Evolutionary conservation across 2,113 vertebrate genomes (phyloP).

Genomic region (Megatriorchis doriae): DNA sequence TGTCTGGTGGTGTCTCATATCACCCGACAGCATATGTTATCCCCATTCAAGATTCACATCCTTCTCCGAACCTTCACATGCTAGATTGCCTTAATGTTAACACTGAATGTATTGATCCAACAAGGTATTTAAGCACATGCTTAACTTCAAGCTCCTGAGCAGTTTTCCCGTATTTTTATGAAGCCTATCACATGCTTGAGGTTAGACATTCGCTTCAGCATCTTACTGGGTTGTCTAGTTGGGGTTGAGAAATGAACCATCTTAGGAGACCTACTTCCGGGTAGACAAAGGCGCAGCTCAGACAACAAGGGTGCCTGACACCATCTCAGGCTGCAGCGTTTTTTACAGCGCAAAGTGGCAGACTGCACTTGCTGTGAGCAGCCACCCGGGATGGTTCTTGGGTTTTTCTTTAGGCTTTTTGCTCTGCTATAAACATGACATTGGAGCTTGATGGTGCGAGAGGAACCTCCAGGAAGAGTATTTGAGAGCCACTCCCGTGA

Average conservation of each 20-base stretch:
- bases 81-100: neutral
- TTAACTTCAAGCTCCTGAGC: neutral
- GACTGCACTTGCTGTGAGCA: accelerated
- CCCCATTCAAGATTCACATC: neutral
- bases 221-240: neutral
- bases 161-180: neutral
- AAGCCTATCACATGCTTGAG: neutral
- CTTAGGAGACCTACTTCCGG: neutral
- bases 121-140: neutral
- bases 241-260: neutral
- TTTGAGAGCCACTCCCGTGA: neutral
- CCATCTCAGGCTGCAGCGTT: neutral
- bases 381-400: neutral
- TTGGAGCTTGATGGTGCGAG: neutral
- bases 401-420: conserved; percentile 28
- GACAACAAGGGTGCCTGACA: neutral
- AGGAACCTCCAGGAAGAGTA: neutral
- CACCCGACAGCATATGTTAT: neutral
- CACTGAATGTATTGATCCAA: neutral
- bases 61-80: neutral
- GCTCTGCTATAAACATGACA: neutral
- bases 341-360: neutral
- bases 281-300: neutral
- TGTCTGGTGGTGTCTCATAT: neutral
- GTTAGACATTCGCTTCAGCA: accelerated